A percentile compares a stretch with the other conserved stretches of the same genome.
Evolutionary conservation across 2,797 vertebrate species (phyloP).

Genomic region (Tenualosa thibaudeaui): DNA sequence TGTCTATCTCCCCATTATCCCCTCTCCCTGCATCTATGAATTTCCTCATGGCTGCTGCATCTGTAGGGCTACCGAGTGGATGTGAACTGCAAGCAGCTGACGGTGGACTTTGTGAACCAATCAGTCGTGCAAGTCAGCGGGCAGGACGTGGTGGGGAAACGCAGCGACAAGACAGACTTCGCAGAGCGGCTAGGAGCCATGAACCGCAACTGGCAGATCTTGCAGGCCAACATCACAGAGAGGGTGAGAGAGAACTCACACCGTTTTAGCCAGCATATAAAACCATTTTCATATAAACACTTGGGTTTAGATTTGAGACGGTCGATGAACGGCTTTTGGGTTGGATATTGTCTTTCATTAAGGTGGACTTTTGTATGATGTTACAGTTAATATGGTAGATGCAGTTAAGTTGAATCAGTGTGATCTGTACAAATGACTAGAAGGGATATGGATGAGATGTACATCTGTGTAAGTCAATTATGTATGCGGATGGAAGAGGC

Average conservation of each 20-base stretch:
- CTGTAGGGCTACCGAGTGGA: constrained; percentile 93
- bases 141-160: constrained; percentile 96
- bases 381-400: no score
- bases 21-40: not conserved
- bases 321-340: no score
- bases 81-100: constrained; percentile 93
- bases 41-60: constrained; percentile 49
- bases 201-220: constrained; percentile 95
- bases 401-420: not conserved
- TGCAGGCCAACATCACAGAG: constrained; percentile 77
- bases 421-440: not conserved
- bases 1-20: no score
- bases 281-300: no score
- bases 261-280: no score
- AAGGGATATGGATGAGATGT: no score
- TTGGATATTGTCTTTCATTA: no score
- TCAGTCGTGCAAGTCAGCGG: constrained; percentile 96
- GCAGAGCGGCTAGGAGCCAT: constrained; percentile 93
- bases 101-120: constrained; percentile 97
- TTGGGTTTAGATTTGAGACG: not conserved
- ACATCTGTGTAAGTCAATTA: no score
- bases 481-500: no score
- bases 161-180: constrained; percentile 96
- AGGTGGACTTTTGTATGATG: no score
- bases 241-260: not conserved